phyloP scores from a whole-genome alignment of 2,888 invertebrate genomes.

The Crepidodera aurea region DNA sequence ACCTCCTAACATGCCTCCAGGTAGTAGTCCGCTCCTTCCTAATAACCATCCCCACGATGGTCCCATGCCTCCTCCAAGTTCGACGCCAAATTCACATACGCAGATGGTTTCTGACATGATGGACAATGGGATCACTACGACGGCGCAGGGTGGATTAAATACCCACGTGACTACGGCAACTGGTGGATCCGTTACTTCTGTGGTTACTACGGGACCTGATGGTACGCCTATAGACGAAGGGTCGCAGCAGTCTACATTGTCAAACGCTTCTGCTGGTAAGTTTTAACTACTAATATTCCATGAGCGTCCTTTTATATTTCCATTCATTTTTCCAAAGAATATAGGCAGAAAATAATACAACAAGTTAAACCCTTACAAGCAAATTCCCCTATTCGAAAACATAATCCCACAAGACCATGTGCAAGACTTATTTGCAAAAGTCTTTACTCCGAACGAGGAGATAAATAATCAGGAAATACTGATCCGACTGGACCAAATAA shows the following conservation, averaged over 20 bases:
- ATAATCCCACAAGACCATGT: too few species aligned
- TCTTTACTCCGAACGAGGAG: too few species aligned
- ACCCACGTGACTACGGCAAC: conserved; percentile 60
- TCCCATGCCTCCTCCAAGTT: conserved; percentile 65
- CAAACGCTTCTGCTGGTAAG: conserved; percentile 90
- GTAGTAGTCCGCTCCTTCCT: conserved; percentile 58
- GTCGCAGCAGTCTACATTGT: conserved; percentile 91
- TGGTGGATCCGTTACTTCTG: conserved; percentile 79
- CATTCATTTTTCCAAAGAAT: too few species aligned
- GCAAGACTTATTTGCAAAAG: too few species aligned
- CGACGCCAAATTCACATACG: conserved; percentile 63
- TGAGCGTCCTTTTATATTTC: too few species aligned
- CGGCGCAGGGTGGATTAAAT: conserved; percentile 64
- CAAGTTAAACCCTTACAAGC: too few species aligned
- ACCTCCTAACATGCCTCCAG: conserved; percentile 71
- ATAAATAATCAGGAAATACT: too few species aligned
- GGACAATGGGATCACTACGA: conserved; percentile 69
- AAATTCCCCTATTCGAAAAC: too few species aligned
- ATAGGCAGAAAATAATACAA: too few species aligned
- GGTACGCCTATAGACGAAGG: conserved; percentile 89
- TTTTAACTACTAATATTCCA: conserved; percentile 32
- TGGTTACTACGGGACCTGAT: conserved; percentile 91
- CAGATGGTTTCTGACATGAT: conserved; percentile 60
- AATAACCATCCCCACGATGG: conserved; percentile 57
- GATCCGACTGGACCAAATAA: too few species aligned